Conservation (phyloP, 1,140 invertebrate species). For the Penaeus japonicus region DNA sequence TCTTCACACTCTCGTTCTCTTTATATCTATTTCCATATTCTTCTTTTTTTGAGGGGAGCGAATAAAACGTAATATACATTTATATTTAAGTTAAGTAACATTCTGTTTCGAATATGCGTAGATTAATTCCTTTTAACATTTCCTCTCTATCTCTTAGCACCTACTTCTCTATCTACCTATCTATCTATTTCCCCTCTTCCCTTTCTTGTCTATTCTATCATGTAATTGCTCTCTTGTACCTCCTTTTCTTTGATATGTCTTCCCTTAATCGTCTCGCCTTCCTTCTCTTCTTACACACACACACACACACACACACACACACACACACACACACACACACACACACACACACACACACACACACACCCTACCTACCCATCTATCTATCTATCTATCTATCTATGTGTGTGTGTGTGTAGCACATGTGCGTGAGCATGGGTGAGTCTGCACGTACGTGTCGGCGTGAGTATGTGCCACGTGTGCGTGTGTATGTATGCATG, state of each 20-base stretch:
- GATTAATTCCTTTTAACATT: too few relatives aligned
- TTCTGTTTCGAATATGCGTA: too few relatives aligned
- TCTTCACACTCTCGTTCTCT: too few relatives aligned
- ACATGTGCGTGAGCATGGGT: not conserved
- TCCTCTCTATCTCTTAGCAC: too few relatives aligned
- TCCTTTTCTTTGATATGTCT: too few relatives aligned
- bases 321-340: not conserved
- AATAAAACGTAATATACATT: too few relatives aligned
- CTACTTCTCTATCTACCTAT: not conserved
- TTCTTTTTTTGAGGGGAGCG: not conserved
- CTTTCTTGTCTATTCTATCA: not conserved
- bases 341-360: constrained; percentile 16
- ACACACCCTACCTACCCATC: not conserved
- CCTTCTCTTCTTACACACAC: not conserved
- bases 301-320: constrained; percentile 10
- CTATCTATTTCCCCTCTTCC: too few relatives aligned
- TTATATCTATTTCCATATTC: too few relatives aligned
- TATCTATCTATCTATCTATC: not conserved
- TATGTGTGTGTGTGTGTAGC: not conserved
- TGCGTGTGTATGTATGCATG: too few relatives aligned
- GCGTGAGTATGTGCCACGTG: not conserved
- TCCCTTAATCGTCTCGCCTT: too few relatives aligned
- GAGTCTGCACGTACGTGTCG: not conserved
- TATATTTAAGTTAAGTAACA: not conserved
- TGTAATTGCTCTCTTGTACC: too few relatives aligned